phyloP scores from a whole-genome alignment of 2,113 vertebrate species.

The Pavo muticus region DNA sequence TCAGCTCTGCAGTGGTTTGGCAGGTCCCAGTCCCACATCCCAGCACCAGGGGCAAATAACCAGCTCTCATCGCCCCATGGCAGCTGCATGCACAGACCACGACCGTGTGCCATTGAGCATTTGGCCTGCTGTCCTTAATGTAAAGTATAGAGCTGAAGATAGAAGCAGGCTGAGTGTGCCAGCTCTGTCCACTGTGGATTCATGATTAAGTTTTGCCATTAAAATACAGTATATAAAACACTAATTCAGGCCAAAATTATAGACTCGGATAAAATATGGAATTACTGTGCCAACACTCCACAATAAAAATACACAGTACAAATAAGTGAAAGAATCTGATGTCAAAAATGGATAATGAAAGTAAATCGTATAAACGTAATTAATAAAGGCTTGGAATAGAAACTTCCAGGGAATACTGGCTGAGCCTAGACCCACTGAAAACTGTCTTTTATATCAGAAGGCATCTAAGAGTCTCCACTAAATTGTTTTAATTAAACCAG shows the following conservation, averaged over 20 bases:
- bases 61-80: not conserved
- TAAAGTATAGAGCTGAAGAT: conserved; percentile 41
- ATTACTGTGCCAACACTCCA: conserved; percentile 49
- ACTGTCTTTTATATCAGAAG: conserved; percentile 48
- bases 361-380: conserved; percentile 55
- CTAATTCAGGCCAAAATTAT: conserved; percentile 73
- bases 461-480: conserved; percentile 55
- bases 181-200: conserved; percentile 57
- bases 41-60: conserved; percentile 10
- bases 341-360: conserved; percentile 59
- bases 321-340: conserved; percentile 64
- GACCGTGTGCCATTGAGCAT: not conserved
- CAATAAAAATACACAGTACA: conserved; percentile 67
- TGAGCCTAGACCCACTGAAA: conserved; percentile 14
- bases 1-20: not conserved
- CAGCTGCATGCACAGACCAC: not conserved
- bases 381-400: conserved; percentile 70
- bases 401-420: conserved; percentile 52
- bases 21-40: not conserved
- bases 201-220: conserved; percentile 72
- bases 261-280: conserved; percentile 60
- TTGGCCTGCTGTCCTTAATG: conserved; percentile 2
- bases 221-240: conserved; percentile 71
- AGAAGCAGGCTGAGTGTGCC: conserved; percentile 46
- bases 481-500: conserved; percentile 65